A percentile compares a stretch with the other conserved stretches of the same genome.
phyloP scores from a whole-genome alignment of 2,113 vertebrate genomes.

The Phrynocephalus versicolor region DNA sequence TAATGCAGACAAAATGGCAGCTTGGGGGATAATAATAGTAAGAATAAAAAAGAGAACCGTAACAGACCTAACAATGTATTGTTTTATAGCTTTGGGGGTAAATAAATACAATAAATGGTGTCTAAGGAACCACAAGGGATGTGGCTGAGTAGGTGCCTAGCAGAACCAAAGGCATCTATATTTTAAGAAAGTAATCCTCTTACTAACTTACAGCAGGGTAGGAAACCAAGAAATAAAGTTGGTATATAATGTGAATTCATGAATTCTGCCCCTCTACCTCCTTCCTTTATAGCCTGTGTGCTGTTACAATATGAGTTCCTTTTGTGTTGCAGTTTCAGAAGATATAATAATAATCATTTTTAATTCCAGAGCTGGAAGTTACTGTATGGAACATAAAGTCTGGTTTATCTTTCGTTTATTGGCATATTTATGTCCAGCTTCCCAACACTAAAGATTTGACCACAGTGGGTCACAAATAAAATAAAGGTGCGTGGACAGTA shows the following conservation, averaged over 20 bases:
- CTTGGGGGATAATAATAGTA: background rate
- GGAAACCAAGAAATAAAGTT: fast-evolving
- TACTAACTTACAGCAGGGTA: background rate
- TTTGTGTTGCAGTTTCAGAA: background rate
- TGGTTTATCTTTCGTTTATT: too few species aligned
- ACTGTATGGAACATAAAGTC: too few species aligned
- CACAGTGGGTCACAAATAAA: background rate
- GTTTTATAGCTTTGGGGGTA: constrained; percentile 14
- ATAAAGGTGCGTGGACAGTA: too few species aligned
- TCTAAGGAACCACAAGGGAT: background rate
- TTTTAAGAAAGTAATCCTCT: background rate
- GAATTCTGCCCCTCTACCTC: background rate
- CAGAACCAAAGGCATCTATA: background rate
- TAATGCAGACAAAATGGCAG: constrained; percentile 11
- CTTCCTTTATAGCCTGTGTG: background rate
- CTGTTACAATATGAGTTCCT: background rate
- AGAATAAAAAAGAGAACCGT: background rate
- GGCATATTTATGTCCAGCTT: background rate
- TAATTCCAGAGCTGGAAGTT: too few species aligned
- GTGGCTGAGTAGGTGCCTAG: background rate
- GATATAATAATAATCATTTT: background rate
- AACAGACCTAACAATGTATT: constrained; percentile 11
- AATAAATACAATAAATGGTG: background rate
- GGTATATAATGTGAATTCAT: background rate
- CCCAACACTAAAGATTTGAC: background rate